Conservation (phyloP, 2,888 invertebrate species). For the Oscheius sp. region DNA sequence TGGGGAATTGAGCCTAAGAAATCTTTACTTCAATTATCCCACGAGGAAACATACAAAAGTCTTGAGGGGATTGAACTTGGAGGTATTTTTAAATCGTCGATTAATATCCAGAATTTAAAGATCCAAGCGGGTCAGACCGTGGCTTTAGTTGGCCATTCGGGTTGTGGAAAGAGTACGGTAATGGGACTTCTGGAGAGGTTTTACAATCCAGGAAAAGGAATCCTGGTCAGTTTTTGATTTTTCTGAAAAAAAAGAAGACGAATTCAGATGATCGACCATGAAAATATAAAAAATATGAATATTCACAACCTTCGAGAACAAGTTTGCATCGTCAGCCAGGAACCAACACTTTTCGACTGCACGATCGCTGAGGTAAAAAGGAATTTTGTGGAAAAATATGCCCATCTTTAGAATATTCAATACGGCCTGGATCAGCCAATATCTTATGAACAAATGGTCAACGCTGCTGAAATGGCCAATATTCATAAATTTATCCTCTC, state of each 20-base stretch:
- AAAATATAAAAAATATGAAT: constrained; percentile 80
- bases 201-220: constrained; percentile 83
- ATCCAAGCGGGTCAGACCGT: constrained; percentile 65
- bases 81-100: constrained; percentile 38
- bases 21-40: constrained; percentile 75
- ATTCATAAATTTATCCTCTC: constrained; percentile 75
- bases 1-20: constrained; percentile 73
- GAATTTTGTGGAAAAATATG: not conserved
- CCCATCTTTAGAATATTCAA: constrained; percentile 82
- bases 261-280: constrained; percentile 75
- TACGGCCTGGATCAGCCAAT: constrained; percentile 80
- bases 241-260: not conserved
- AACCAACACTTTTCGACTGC: constrained; percentile 64
- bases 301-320: constrained; percentile 81
- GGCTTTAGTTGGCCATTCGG: constrained; percentile 70
- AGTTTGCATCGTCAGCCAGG: constrained; percentile 65
- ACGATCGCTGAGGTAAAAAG: constrained; percentile 74
- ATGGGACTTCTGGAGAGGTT: constrained; percentile 81
- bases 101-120: constrained; percentile 33
- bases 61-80: constrained; percentile 72
- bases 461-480: constrained; percentile 75
- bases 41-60: constrained; percentile 73
- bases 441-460: constrained; percentile 72
- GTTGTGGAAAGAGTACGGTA: constrained; percentile 74
- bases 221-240: constrained; percentile 76